Evolutionary conservation across 2,113 vertebrate species (phyloP), one percentile per base, ranked within the genome.

Genomic region (Mugil cephalus): DNA sequence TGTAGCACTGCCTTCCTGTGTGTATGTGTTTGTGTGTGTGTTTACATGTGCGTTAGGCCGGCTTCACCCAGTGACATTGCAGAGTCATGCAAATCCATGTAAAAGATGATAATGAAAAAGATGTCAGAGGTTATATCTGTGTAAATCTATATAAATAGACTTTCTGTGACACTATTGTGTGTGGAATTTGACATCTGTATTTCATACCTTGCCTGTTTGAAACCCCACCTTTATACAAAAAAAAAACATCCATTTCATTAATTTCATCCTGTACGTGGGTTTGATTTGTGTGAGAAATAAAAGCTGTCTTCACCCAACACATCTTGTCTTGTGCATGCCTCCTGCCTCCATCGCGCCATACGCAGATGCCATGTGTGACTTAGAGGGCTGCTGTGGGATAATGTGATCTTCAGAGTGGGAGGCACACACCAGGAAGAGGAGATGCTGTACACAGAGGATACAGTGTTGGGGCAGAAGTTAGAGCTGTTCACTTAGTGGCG

Each of bases 1-100:
- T 85, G 77, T 81, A 52, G 46, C 14, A 17, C 69, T 19, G 69
- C 69, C 68, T 85, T 75, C 74, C 60, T 88, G 67, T 60, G 65
- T 69, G 38, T 58, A 54, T 52, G 38, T 69, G 38, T 58, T 51
- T 52, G 38, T 76, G 58, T 71, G 58, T 78, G 68, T 75, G 60
- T 74, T 39, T 66, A 39, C 59, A 30, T 84, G 72, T 69, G 70
- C 61, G 65, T 80, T 51, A 71, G 51, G 65, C 43, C 54, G 39
- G 47, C 42, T 58, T 82, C 65, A 80, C 75, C 64, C 59, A 52
- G 61, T 64, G 51, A 56, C 63, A 50, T 73, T 58, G 47, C 40
- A 46, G 35, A 64, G 43, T 80, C 63, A 76, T 42, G 46, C 52
- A 53, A 61, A 70, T 69, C 60, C 67, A 59, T 36, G 34, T 77